Evolutionary conservation across 1,140 invertebrate species (phyloP).

Genomic region (Zaprionus vittiger): DNA sequence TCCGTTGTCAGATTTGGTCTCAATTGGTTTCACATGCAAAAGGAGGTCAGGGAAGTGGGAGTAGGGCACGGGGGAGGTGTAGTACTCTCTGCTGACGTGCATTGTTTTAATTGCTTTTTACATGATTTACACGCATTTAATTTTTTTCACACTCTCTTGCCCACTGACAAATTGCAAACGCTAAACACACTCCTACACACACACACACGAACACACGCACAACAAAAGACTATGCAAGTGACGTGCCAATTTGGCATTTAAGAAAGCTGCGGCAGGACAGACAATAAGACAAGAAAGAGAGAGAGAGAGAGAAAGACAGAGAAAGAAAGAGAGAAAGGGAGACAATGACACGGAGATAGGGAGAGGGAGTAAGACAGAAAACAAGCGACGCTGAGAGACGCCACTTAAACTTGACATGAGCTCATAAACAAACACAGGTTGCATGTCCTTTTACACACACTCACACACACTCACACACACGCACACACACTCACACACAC

Average conservation of each 20-base stretch:
- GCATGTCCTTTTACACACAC: conserved; percentile 70
- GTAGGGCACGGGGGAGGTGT: no score
- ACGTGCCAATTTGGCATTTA: conserved; percentile 52
- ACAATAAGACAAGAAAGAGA: background rate
- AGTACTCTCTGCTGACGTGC: background rate
- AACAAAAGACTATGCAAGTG: conserved; percentile 47
- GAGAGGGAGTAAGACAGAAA: background rate
- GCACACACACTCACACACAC: conserved; percentile 45
- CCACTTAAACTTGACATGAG: conserved; percentile 73
- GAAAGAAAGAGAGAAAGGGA: background rate
- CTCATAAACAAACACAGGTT: conserved; percentile 61
- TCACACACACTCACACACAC: conserved; percentile 39
- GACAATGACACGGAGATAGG: background rate
- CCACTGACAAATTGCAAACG: conserved; percentile 22
- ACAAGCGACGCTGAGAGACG: conserved; percentile 37
- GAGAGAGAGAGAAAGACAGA: background rate
- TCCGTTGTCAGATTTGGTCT: conserved; percentile 14
- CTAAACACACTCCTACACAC: conserved; percentile 17
- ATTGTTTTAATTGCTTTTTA: conserved; percentile 54
- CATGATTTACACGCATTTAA: conserved; percentile 49
- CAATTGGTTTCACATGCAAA: conserved; percentile 27
- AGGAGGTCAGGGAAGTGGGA: background rate
- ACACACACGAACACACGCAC: background rate
- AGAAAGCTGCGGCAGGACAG: background rate
- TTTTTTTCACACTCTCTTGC: conserved; percentile 28